Evolutionary conservation across 2,888 invertebrate species (phyloP), one percentile per base, ranked within the genome.

Genomic region (Phengaris arion): DNA sequence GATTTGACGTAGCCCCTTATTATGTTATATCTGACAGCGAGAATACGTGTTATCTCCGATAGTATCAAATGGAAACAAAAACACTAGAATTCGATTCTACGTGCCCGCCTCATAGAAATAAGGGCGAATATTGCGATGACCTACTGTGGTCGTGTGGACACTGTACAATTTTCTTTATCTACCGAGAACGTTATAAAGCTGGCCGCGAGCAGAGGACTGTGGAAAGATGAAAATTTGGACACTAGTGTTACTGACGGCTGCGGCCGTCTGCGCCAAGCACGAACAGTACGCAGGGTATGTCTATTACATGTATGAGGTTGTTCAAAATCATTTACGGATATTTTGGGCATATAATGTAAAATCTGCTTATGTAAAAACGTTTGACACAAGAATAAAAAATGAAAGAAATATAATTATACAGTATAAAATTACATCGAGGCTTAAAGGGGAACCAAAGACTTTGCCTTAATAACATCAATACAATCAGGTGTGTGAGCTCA

Each of bases 221-320:
- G 55, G n/a, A 75, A 75, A 68, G 22, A 69, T 75, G 46, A 74
- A 22, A 46, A 9, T 72, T 74, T 73, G 13, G 46, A 52, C 74
- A 69, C 79, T 81, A 22, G 35, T 89, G 3, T 79, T 85, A 12
- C 75, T 89, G 9, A 77, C 90, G 1, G 77, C 86, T 51, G 84
- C 82, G 59, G 81, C 82, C 81, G 89, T 83, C 52, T 83, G 78
- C 64, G 91, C 89, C 72, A 92, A 91, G 79, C 89, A 91, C 77
- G 91, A 90, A 77, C 78, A 84, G 73, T 91, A 89, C 78, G 79
- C 78, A 68, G 91, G 91, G 92, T 91, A 51, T 86, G 81, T 35
- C 2, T 35, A 35, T 35, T 3, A 35, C 3, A 35, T 35, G 35
- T 35, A 35, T 35, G 2, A 35, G 4, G 4, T 35, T 35, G 0